phyloP scores from a whole-genome alignment of 2,113 vertebrate genomes.

The Perca flavescens region DNA sequence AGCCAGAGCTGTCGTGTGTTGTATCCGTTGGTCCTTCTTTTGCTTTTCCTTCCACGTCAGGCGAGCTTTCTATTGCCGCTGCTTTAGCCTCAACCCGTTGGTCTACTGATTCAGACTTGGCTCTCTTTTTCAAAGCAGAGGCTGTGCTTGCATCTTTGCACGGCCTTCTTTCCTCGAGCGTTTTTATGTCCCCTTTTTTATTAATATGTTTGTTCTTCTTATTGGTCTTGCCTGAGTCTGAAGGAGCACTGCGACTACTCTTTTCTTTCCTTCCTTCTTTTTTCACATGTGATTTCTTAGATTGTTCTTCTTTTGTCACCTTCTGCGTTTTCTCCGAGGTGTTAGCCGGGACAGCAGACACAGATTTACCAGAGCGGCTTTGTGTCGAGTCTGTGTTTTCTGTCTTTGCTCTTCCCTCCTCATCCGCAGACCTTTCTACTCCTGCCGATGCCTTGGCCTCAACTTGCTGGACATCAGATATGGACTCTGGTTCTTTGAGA shows the following conservation, averaged over 20 bases:
- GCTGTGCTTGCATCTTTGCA: constrained; percentile 6
- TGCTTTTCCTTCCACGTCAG: constrained; percentile 4
- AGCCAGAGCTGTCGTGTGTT: not conserved
- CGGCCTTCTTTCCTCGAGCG: not conserved
- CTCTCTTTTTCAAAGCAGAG: not conserved
- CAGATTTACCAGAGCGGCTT: not conserved
- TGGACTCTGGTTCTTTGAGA: not conserved
- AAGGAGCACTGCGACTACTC: not conserved
- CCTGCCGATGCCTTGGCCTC: not conserved
- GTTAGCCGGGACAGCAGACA: not conserved
- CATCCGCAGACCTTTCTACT: not conserved
- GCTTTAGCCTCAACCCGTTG: not conserved
- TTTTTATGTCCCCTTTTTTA: constrained; percentile 6
- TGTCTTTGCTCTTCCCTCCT: constrained; percentile 9
- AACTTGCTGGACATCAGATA: not conserved
- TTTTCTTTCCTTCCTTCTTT: constrained; percentile 3
- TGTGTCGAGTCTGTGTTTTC: constrained; percentile 25
- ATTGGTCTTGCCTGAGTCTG: constrained; percentile 3
- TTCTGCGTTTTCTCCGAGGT: not conserved
- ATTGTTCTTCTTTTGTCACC: not conserved
- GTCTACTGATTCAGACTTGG: not conserved
- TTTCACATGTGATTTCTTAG: not conserved
- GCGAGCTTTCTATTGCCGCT: not conserved
- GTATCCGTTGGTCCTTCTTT: constrained; percentile 24
- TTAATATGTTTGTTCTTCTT: constrained; percentile 20